phyloP scores from a whole-genome alignment of 2,888 invertebrate species.

The Magallana nippona region DNA sequence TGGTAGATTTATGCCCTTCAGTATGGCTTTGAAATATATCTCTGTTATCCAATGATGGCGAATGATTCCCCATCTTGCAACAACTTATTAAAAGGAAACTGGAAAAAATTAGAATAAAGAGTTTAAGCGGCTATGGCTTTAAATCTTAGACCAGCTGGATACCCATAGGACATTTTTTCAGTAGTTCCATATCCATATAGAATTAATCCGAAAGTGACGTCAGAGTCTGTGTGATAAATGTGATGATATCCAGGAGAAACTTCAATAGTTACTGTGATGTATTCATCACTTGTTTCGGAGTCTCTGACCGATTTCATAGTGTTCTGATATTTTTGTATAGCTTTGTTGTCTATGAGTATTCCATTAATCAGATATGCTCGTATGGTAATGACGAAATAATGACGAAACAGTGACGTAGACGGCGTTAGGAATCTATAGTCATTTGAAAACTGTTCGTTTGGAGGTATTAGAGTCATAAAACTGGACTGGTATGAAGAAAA shows the following conservation, averaged over 20 bases:
- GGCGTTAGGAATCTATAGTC: constrained; percentile 15
- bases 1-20: too few relatives aligned
- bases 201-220: background rate
- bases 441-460: constrained; percentile 6
- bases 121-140: background rate
- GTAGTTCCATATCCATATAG: constrained; percentile 25
- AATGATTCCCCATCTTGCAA: too few relatives aligned
- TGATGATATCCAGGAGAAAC: background rate
- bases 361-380: constrained; percentile 6
- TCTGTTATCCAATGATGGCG: too few relatives aligned
- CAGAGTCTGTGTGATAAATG: constrained; percentile 13
- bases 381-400: constrained; percentile 11
- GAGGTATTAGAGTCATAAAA: constrained; percentile 19
- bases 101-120: too few relatives aligned
- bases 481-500: constrained; percentile 14
- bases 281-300: background rate
- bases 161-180: constrained; percentile 18
- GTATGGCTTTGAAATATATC: too few relatives aligned
- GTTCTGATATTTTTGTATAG: constrained; percentile 20
- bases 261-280: constrained; percentile 15
- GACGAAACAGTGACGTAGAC: background rate
- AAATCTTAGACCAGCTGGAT: constrained; percentile 26
- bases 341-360: constrained; percentile 17
- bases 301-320: background rate
- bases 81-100: too few relatives aligned